Conservation (phyloP, 2,113 vertebrate genomes). For the Gracilinanus agilis region DNA sequence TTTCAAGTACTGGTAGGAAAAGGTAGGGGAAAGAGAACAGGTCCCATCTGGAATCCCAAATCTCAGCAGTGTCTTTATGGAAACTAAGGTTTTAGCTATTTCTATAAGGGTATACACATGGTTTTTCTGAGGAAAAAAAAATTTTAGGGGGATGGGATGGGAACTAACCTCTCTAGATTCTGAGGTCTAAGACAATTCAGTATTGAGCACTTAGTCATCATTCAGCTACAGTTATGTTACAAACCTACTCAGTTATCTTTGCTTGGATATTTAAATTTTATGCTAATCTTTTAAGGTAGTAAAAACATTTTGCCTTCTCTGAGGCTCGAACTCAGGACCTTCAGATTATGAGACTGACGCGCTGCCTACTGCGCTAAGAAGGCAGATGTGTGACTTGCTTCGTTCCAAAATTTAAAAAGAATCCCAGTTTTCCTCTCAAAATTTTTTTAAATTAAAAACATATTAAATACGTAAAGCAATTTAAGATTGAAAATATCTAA, state of each 20-base stretch:
- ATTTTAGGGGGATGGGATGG: background rate
- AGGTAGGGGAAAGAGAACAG: background rate
- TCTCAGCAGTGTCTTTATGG: background rate
- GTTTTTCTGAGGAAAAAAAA: background rate
- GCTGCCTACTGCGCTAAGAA: constrained; percentile 56
- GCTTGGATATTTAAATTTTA: background rate
- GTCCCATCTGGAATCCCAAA: background rate
- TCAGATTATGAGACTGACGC: constrained; percentile 56
- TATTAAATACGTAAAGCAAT: too few relatives aligned
- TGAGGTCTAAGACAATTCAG: background rate
- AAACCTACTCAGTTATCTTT: background rate
- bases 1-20: background rate
- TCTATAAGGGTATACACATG: background rate
- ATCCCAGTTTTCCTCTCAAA: background rate
- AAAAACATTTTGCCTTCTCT: background rate
- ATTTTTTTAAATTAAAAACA: background rate
- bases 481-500: too few relatives aligned
- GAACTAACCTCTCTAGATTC: background rate
- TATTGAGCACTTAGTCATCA: background rate
- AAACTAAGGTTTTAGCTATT: background rate
- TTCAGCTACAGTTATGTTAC: too few relatives aligned
- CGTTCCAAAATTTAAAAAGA: background rate
- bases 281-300: background rate
- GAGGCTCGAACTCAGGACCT: constrained; percentile 65
- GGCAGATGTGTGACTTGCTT: accelerated